A percentile compares a stretch with the other conserved stretches of the same genome.
phyloP scores from a whole-genome alignment of 2,113 vertebrate genomes.

The Rallus limicola region DNA sequence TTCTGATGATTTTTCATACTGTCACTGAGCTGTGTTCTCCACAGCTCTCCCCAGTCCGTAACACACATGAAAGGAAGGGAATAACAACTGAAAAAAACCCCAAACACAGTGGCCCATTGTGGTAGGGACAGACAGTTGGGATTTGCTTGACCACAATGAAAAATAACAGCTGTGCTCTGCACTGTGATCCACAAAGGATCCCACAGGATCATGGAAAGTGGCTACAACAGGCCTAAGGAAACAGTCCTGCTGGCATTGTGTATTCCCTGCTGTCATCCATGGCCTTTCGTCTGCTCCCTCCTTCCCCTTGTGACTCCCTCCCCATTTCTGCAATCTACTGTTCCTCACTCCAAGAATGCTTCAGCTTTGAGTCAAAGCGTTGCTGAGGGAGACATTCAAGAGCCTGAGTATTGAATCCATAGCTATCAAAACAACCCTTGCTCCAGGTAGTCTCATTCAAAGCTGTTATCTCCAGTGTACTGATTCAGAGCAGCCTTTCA shows the following conservation, averaged over 20 bases:
- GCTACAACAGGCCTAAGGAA: neutral
- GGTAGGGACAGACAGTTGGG: neutral
- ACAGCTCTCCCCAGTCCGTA: neutral
- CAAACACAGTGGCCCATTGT: neutral
- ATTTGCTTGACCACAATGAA: neutral
- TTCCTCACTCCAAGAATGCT: neutral
- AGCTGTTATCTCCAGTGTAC: neutral
- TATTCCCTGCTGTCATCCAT: neutral
- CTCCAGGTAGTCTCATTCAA: neutral
- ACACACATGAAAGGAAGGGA: neutral
- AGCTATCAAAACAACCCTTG: neutral
- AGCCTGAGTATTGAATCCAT: neutral
- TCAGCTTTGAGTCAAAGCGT: neutral
- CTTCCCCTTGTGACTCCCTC: neutral
- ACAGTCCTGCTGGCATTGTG: neutral
- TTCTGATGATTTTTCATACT: neutral
- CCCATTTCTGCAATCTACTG: neutral
- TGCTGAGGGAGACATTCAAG: neutral
- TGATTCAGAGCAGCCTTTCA: neutral
- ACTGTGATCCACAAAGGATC: neutral
- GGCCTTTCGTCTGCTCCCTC: neutral
- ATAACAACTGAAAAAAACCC: neutral
- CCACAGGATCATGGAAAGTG: neutral
- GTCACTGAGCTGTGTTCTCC: neutral
- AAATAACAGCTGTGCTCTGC: neutral